Evolutionary conservation across 2,113 vertebrate species (phyloP).

Genomic region (Xiphophorus couchianus): DNA sequence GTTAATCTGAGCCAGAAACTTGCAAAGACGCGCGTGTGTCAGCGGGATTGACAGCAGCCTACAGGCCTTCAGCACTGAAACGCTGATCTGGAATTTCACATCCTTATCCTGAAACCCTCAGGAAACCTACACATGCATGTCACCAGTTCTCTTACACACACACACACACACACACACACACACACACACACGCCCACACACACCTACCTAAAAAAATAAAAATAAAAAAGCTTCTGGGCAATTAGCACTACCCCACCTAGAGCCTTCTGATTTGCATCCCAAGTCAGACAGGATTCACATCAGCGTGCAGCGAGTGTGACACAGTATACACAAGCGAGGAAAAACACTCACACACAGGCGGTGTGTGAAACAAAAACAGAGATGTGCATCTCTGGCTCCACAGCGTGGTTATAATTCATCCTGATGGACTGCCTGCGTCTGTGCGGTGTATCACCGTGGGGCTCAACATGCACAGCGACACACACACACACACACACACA

Average conservation of each 20-base stretch:
- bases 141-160: conserved; percentile 20
- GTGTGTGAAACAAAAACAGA: conserved; percentile 54
- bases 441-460: conserved; percentile 56
- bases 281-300: conserved; percentile 73
- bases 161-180: too few species aligned
- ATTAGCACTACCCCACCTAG: conserved; percentile 68
- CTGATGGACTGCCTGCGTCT: conserved; percentile 67
- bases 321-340: conserved; percentile 28
- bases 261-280: conserved; percentile 75
- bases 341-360: conserved; percentile 8
- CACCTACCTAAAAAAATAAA: conserved; percentile 29
- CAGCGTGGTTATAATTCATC: conserved; percentile 65
- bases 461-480: conserved; percentile 11
- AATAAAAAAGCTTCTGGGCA: conserved; percentile 60
- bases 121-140: conserved; percentile 54
- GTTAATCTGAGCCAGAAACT: conserved; percentile 65
- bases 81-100: conserved; percentile 97
- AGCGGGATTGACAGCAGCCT: conserved; percentile 92
- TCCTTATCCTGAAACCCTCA: conserved; percentile 93
- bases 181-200: conserved; percentile 27
- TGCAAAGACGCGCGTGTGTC: conserved; percentile 30
- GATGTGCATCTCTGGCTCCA: conserved; percentile 40
- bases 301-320: conserved; percentile 69
- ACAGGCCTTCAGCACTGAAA: conserved; percentile 91
- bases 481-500: conserved; percentile 10